phyloP scores from a whole-genome alignment of 2,888 invertebrate genomes.

The Trachelus iudaicus region DNA sequence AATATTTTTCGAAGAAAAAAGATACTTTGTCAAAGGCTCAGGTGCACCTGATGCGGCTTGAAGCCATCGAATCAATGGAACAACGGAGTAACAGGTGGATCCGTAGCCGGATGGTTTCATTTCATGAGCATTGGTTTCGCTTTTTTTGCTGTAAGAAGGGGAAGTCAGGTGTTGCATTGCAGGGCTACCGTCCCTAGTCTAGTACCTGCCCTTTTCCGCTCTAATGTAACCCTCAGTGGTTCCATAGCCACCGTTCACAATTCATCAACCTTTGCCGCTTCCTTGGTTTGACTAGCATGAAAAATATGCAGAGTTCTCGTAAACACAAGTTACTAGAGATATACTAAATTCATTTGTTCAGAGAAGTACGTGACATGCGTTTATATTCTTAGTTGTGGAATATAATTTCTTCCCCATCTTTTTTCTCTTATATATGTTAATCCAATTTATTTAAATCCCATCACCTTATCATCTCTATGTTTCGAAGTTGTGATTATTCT shows the following conservation, averaged over 20 bases:
- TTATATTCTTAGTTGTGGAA: background rate
- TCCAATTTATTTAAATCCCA: background rate
- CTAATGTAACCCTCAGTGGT: background rate
- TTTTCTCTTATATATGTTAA: background rate
- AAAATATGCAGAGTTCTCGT: background rate
- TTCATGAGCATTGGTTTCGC: slow-evolving; percentile 1
- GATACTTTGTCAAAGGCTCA: background rate
- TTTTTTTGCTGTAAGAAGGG: background rate
- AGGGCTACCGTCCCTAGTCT: background rate
- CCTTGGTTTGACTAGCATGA: background rate
- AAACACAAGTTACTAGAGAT: too few relatives aligned
- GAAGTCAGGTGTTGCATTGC: background rate
- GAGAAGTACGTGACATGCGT: background rate
- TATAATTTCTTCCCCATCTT: background rate
- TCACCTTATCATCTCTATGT: background rate
- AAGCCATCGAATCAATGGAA: background rate
- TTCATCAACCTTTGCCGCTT: background rate
- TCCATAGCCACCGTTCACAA: background rate
- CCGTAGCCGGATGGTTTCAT: background rate
- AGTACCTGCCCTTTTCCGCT: background rate
- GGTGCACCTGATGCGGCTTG: background rate
- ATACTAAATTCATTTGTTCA: background rate
- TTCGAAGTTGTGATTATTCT: background rate
- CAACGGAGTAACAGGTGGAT: slow-evolving; percentile 1
- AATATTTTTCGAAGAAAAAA: background rate